Conservation (phyloP, 2,113 vertebrate species). For the Microcebus murinus region DNA sequence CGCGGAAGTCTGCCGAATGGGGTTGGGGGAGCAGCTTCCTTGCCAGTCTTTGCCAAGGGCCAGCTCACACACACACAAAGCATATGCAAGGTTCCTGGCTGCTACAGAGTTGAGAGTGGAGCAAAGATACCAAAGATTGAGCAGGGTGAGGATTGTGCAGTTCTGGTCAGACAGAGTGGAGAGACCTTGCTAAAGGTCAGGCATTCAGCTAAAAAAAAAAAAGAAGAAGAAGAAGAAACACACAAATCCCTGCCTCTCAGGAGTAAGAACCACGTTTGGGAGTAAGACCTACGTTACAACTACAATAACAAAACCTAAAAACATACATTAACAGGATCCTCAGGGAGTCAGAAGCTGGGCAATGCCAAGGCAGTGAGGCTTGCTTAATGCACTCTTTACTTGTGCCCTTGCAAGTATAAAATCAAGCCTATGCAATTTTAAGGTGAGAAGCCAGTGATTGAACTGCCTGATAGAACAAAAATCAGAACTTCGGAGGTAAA, state of each 20-base stretch:
- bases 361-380: no score
- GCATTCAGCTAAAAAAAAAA: background rate
- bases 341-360: no score
- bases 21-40: background rate
- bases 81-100: background rate
- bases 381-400: background rate
- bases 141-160: background rate
- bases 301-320: background rate
- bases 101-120: background rate
- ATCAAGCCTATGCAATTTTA: background rate
- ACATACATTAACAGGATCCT: background rate
- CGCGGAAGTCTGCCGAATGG: no score
- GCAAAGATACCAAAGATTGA: background rate
- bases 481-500: background rate
- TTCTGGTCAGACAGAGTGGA: background rate
- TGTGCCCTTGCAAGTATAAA: background rate
- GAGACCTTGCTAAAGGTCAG: background rate
- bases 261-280: background rate
- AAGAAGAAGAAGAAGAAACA: no score
- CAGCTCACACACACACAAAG: background rate
- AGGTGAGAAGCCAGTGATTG: background rate
- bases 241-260: background rate
- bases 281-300: background rate
- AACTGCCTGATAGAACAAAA: background rate
- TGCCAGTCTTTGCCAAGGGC: background rate